These are phyloP conservation scores for Lasioglossum marginatum DNA, from an alignment of 2,888 invertebrate species.

Conservation along the genomic window DNA sequence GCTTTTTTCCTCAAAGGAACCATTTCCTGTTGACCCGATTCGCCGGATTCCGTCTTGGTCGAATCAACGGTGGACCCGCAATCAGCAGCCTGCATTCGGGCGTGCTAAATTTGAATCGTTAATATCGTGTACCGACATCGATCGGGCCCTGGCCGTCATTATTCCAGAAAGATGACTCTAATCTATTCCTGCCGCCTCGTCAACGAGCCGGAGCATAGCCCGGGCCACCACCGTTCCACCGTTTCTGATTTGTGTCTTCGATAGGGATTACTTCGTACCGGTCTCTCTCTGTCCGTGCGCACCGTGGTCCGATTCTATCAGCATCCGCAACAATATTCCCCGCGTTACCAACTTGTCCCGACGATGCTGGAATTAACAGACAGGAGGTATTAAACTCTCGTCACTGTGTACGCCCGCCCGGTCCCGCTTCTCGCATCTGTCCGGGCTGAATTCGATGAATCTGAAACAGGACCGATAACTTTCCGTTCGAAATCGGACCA, in stretches of 20 bases:
- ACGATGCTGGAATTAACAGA: slow-evolving; percentile 30
- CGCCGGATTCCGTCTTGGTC: slow-evolving; percentile 9
- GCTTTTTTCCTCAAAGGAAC: slow-evolving; percentile 11
- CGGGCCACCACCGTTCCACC: slow-evolving; percentile 7
- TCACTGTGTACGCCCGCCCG: slow-evolving; percentile 3
- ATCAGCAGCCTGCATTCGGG: slow-evolving; percentile 58
- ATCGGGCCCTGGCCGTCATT: slow-evolving; percentile 57
- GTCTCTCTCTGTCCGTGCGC: neutral
- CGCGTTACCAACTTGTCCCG: slow-evolving; percentile 26
- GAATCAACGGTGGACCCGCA: slow-evolving; percentile 49
- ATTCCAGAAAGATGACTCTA: slow-evolving; percentile 71
- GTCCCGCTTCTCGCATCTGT: neutral
- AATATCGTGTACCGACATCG: slow-evolving; percentile 64
- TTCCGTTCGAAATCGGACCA: neutral
- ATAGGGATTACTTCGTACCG: slow-evolving; percentile 31
- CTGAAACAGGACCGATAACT: slow-evolving; percentile 8
- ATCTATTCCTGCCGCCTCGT: slow-evolving; percentile 61
- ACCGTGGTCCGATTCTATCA: slow-evolving; percentile 22
- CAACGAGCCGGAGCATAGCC: slow-evolving; percentile 28
- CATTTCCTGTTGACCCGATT: slow-evolving; percentile 51
- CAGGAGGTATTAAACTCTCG: slow-evolving; percentile 32
- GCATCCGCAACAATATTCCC: slow-evolving; percentile 28
- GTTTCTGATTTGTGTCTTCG: slow-evolving; percentile 56
- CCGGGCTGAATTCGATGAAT: slow-evolving; percentile 4
- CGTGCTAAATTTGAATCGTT: slow-evolving; percentile 70